Conservation (phyloP, 2,797 vertebrate genomes). For the Alectoris magna region DNA sequence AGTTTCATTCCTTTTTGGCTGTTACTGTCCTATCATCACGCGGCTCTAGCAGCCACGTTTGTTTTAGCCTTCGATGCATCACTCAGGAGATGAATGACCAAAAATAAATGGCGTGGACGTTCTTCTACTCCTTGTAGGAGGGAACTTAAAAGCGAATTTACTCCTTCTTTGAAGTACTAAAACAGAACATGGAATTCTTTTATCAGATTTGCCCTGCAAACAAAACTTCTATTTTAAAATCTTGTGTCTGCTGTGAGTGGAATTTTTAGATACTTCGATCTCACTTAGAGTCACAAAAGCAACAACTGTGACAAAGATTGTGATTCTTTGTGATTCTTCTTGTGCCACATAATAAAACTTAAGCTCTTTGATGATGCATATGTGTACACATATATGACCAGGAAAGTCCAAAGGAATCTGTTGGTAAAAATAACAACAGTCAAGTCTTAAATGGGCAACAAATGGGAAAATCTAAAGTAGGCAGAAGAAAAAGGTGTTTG, state of each 20-base stretch:
- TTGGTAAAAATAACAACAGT: neutral
- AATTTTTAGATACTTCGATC: neutral
- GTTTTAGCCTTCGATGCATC: neutral
- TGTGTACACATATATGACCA: neutral
- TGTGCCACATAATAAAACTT: neutral
- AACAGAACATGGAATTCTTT: neutral
- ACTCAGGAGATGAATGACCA: neutral
- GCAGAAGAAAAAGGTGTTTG: neutral
- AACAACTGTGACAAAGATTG: neutral
- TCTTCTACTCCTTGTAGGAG: neutral
- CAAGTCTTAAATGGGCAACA: neutral
- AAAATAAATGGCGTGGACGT: neutral
- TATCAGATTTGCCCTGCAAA: neutral
- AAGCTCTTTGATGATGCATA: neutral
- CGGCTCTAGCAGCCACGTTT: neutral
- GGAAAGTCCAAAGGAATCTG: neutral
- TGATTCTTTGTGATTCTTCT: neutral
- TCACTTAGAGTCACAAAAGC: neutral
- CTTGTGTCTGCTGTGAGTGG: neutral
- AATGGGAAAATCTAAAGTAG: neutral
- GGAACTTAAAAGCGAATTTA: neutral
- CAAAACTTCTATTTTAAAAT: neutral
- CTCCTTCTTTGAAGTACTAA: neutral
- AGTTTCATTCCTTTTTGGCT: neutral
- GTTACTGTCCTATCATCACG: neutral